Evolutionary conservation across 2,797 vertebrate genomes (phyloP).

Genomic region (Carcharodon carcharias): DNA sequence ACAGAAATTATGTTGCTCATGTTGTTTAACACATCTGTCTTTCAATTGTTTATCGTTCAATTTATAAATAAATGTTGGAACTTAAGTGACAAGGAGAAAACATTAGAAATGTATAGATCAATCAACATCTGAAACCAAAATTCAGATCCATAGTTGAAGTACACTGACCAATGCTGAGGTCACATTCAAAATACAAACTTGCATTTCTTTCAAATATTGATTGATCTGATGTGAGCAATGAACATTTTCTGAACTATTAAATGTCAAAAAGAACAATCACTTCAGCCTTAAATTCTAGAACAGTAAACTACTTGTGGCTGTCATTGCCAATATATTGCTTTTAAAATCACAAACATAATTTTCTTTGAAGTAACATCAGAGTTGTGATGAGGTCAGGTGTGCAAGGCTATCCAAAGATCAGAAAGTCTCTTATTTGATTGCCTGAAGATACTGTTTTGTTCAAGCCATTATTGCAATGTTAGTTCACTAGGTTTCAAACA

Average conservation of each 20-base stretch:
- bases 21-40: background rate
- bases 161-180: background rate
- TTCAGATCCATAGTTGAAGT: background rate
- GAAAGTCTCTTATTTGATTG: no score
- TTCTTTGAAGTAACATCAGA: background rate
- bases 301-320: background rate
- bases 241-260: no score
- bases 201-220: background rate
- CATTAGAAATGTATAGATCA: background rate
- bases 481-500: no score
- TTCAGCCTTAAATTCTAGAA: background rate
- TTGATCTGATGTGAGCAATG: no score
- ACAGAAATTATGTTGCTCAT: background rate
- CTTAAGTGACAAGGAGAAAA: background rate
- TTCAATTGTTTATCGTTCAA: background rate
- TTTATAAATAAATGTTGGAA: background rate
- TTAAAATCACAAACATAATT: background rate
- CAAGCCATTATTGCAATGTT: no score
- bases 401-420: no score
- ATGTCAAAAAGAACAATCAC: background rate
- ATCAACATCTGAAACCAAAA: background rate
- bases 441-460: no score
- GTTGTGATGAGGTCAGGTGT: background rate
- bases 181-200: background rate
- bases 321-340: background rate